phyloP scores from a whole-genome alignment of 2,113 vertebrate species.

The Gracilinanus agilis region DNA sequence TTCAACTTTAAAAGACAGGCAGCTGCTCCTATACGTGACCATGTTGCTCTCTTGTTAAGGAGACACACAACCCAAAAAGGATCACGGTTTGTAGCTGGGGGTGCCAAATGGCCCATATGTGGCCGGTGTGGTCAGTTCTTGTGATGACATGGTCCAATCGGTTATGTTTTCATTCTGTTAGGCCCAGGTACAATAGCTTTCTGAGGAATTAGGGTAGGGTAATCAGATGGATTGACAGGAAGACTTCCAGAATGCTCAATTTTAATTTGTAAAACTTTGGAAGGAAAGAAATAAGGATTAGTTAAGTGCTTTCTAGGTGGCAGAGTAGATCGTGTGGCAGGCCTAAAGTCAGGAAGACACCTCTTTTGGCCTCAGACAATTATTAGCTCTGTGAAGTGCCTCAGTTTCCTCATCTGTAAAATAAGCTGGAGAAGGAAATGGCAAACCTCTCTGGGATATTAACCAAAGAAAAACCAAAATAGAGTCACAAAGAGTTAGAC shows the following conservation, averaged over 20 bases:
- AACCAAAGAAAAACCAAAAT: no score
- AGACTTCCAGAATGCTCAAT: not conserved
- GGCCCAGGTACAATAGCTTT: not conserved
- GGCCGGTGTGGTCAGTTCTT: not conserved
- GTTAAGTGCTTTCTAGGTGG: not conserved
- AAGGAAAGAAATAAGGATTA: not conserved
- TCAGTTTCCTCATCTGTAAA: no score
- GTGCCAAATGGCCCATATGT: not conserved
- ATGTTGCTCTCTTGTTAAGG: constrained; percentile 47
- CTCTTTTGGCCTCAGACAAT: no score
- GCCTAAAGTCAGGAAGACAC: no score
- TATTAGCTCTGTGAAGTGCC: no score
- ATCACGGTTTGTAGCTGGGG: constrained; percentile 6
- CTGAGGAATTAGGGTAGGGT: not conserved
- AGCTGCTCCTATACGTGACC: constrained; percentile 56
- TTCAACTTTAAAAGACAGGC: constrained; percentile 62
- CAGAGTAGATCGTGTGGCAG: no score
- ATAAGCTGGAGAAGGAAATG: no score
- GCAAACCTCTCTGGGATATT: no score
- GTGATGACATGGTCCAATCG: not conserved
- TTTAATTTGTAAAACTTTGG: not conserved
- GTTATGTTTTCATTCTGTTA: not conserved
- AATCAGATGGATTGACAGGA: not conserved
- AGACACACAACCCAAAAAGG: constrained; percentile 2
- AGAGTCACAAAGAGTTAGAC: no score